Percentiles rank a stretch among this genome's conserved stretches.
These are phyloP conservation scores for Iselma pallidipennis DNA, from an alignment of 2,888 invertebrate species.

Conservation along the genomic window DNA sequence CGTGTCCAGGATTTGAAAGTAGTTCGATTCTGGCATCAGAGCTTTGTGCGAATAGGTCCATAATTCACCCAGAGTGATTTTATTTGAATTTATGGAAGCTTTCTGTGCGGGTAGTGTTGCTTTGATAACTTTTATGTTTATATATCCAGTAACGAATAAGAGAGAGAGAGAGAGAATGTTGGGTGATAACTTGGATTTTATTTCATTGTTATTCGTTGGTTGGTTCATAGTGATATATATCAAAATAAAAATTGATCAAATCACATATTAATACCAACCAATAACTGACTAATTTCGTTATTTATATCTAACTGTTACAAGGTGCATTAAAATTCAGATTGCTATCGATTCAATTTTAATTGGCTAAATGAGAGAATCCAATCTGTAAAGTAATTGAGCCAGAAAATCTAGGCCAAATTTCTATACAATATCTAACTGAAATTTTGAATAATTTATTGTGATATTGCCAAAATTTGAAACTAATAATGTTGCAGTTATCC, in stretches of 20 bases:
- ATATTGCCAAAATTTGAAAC: neutral
- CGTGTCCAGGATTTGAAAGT: conserved; percentile 28
- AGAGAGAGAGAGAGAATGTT: too few species aligned
- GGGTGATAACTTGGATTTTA: neutral
- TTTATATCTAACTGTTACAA: neutral
- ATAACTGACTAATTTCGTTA: neutral
- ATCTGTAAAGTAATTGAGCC: neutral
- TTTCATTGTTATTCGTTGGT: neutral
- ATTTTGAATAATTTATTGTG: neutral
- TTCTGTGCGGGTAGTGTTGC: conserved; percentile 13
- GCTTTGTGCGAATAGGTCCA: conserved; percentile 8
- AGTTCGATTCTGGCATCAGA: neutral
- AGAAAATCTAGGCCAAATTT: neutral
- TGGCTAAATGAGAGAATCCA: neutral
- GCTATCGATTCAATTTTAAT: neutral
- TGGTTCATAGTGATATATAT: neutral
- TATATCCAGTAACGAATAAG: conserved; percentile 10
- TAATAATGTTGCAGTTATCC: neutral
- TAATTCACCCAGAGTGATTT: conserved; percentile 29
- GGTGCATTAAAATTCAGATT: neutral
- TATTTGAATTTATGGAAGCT: conserved; percentile 32
- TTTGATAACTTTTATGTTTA: conserved; percentile 26
- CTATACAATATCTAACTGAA: neutral
- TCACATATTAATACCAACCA: neutral
- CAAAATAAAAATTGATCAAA: neutral